Conservation (phyloP, 2,113 vertebrate species). For the Oreochromis aureus region DNA sequence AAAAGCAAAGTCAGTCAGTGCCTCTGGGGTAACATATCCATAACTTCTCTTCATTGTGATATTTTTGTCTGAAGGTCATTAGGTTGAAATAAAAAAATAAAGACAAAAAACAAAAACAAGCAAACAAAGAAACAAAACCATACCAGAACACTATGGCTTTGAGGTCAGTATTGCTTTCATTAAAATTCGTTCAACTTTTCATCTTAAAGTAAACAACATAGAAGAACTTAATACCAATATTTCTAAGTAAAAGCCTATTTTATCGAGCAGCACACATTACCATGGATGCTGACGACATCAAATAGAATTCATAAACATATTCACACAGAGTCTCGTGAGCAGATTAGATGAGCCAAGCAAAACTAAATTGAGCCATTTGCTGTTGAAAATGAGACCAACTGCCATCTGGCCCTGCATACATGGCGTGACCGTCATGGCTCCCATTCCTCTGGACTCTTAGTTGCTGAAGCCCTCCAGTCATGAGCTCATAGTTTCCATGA, state of each 20-base stretch:
- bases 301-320: background rate
- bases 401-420: conserved; percentile 26
- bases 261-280: background rate
- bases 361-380: conserved; percentile 31
- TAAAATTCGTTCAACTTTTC: background rate
- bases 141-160: background rate
- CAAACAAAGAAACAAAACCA: background rate
- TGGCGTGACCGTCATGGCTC: background rate
- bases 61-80: background rate
- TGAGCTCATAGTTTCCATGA: conserved; percentile 40
- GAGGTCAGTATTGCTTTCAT: background rate
- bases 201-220: background rate
- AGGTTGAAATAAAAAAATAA: background rate
- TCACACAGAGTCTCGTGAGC: background rate
- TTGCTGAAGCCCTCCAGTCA: conserved; percentile 7
- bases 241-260: background rate
- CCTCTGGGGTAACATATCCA: background rate
- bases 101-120: background rate
- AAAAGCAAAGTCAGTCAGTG: background rate
- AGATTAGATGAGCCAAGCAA: background rate
- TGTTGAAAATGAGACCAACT: conserved; percentile 24
- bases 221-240: background rate
- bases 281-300: background rate
- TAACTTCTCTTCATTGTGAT: background rate
- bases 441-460: conserved; percentile 23